A percentile compares a stretch with the other conserved stretches of the same genome.
Conservation (phyloP, 2,888 invertebrate genomes). For the Melinopterus prodromus region DNA sequence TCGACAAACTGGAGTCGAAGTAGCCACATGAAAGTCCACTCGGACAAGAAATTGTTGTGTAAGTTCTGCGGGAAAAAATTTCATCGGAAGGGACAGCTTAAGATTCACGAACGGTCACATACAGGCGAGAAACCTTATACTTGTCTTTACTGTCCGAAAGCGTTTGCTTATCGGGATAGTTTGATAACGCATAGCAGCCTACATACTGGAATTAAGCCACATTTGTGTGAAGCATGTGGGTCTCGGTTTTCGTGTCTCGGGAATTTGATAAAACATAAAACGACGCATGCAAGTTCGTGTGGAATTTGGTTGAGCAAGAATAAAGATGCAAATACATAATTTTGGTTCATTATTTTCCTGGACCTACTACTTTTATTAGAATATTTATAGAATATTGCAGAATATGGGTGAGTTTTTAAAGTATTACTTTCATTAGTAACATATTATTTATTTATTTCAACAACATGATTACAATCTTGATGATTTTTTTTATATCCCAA, state of each 20-base stretch:
- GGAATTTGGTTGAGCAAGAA: conserved; percentile 51
- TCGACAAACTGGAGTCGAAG: conserved; percentile 60
- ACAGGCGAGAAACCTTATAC: conserved; percentile 63
- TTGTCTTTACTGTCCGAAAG: conserved; percentile 57
- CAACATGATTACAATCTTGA: no score
- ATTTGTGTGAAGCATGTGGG: conserved; percentile 61
- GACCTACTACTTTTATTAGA: no score
- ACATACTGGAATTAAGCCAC: conserved; percentile 61
- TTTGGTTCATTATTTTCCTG: background rate
- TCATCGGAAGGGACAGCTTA: conserved; percentile 56
- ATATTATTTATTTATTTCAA: no score
- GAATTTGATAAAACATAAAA: conserved; percentile 62
- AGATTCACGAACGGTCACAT: conserved; percentile 59
- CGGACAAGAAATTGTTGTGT: conserved; percentile 52
- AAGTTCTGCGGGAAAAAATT: conserved; percentile 56
- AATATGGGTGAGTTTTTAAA: no score
- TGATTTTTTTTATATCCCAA: no score
- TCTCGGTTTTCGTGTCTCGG: conserved; percentile 62
- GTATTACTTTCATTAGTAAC: no score
- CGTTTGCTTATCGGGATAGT: conserved; percentile 62
- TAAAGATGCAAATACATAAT: conserved; percentile 29
- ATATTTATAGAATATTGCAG: no score
- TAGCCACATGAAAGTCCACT: conserved; percentile 61
- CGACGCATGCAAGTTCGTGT: conserved; percentile 60
- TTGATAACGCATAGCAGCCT: conserved; percentile 61